phyloP scores from a whole-genome alignment of 2,113 vertebrate species.

The Capricornis sumatraensis region DNA sequence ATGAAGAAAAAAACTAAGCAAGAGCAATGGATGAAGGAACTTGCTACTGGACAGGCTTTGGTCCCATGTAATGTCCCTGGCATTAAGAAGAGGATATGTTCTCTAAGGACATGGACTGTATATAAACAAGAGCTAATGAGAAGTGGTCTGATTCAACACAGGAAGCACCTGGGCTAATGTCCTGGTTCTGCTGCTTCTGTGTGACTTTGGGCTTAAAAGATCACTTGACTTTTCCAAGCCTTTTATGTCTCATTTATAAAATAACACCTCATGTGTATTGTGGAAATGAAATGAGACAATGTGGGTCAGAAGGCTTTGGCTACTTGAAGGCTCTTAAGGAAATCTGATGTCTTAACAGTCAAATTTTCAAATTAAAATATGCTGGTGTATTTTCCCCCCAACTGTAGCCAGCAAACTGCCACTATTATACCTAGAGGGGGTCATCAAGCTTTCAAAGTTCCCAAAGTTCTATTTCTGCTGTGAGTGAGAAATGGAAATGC shows the following conservation, averaged over 20 bases:
- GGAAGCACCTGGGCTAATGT: background rate
- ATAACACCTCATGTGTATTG: background rate
- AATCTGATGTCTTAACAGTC: background rate
- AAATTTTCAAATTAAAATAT: background rate
- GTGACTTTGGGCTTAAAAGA: background rate
- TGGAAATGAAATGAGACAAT: background rate
- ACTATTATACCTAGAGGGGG: background rate
- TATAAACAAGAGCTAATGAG: background rate
- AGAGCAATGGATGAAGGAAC: background rate
- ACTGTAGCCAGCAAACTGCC: background rate
- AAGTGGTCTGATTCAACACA: background rate
- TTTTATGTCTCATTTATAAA: background rate
- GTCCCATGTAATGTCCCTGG: background rate
- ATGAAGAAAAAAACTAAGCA: background rate
- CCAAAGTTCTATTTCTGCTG: background rate
- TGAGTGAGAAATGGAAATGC: background rate
- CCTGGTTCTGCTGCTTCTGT: background rate
- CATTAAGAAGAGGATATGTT: background rate
- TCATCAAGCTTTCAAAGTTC: background rate
- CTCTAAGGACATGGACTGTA: background rate
- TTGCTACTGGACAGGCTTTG: background rate
- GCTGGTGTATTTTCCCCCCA: background rate
- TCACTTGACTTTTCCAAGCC: background rate
- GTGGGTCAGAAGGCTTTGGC: background rate
- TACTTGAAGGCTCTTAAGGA: background rate